Evolutionary conservation across 1,140 invertebrate genomes (phyloP).

Genomic region (Gerris buenoi): DNA sequence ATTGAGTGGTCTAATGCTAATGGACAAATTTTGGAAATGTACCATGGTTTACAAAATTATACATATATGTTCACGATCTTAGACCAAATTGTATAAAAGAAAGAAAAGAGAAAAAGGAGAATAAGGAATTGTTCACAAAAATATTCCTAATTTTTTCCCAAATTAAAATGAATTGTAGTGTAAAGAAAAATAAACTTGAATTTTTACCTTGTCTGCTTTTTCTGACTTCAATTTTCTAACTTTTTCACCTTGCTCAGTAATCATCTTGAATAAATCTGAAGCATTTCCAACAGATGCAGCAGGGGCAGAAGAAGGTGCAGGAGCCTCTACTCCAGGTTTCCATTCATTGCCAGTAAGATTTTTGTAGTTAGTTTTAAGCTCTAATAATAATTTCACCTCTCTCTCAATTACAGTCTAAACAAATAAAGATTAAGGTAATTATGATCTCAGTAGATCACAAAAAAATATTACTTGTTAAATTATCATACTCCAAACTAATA

Average conservation of each 20-base stretch:
- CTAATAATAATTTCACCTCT: constrained; percentile 32
- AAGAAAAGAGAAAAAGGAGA: too few relatives aligned
- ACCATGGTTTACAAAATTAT: too few relatives aligned
- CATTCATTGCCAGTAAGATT: constrained; percentile 42
- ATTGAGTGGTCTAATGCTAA: too few relatives aligned
- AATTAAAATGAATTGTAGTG: too few relatives aligned
- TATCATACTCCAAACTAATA: too few relatives aligned
- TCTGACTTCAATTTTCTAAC: constrained; percentile 27
- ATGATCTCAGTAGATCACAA: too few relatives aligned
- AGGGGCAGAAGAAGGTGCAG: not conserved
- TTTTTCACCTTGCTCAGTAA: constrained; percentile 30
- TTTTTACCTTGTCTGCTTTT: constrained; percentile 18
- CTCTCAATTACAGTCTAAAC: constrained; percentile 30
- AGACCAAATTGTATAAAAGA: too few relatives aligned
- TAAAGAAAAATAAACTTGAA: constrained; percentile 7
- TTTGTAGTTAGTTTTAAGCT: constrained; percentile 52
- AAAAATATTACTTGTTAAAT: too few relatives aligned
- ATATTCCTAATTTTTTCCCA: too few relatives aligned
- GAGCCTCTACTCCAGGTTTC: constrained; percentile 33
- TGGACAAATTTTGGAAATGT: too few relatives aligned
- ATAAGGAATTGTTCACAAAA: too few relatives aligned
- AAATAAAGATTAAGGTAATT: not conserved
- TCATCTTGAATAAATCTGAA: constrained; percentile 15
- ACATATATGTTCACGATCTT: too few relatives aligned
- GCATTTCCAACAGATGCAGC: constrained; percentile 14